Conservation (phyloP, 1,140 invertebrate species). For the Pseudomyrmex concolor region DNA sequence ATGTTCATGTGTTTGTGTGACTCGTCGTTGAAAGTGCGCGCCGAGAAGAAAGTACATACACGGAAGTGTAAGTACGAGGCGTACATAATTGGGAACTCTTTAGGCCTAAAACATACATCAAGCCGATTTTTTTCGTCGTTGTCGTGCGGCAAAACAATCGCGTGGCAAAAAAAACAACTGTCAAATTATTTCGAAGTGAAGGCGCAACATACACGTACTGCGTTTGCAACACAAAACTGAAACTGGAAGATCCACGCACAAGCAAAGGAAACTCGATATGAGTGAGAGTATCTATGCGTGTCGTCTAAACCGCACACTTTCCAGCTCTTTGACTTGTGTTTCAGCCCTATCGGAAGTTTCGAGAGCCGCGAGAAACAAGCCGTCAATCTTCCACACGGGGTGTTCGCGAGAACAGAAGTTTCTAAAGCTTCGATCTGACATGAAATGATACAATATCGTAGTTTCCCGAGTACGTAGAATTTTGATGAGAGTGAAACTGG, state of each 20-base stretch:
- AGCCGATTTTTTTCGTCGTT: no score
- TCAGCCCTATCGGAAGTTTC: constrained; percentile 38
- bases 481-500: no score
- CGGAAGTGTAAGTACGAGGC: neutral
- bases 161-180: neutral
- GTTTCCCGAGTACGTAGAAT: neutral
- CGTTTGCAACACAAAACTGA: constrained; percentile 51
- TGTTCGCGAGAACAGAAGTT: neutral
- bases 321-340: constrained; percentile 68
- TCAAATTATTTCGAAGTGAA: neutral
- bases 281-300: constrained; percentile 63
- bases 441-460: neutral
- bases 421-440: neutral
- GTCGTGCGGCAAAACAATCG: no score
- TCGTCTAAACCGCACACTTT: constrained; percentile 70
- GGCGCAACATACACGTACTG: neutral
- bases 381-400: no score
- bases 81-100: neutral
- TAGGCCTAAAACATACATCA: neutral
- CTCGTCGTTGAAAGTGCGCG: constrained; percentile 28
- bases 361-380: constrained; percentile 17
- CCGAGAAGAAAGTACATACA: neutral
- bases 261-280: constrained; percentile 64
- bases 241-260: constrained; percentile 43
- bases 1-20: constrained; percentile 2